These are phyloP conservation scores for Mizuhopecten yessoensis DNA, from an alignment of 1,140 invertebrate species.

Conservation along the genomic window DNA sequence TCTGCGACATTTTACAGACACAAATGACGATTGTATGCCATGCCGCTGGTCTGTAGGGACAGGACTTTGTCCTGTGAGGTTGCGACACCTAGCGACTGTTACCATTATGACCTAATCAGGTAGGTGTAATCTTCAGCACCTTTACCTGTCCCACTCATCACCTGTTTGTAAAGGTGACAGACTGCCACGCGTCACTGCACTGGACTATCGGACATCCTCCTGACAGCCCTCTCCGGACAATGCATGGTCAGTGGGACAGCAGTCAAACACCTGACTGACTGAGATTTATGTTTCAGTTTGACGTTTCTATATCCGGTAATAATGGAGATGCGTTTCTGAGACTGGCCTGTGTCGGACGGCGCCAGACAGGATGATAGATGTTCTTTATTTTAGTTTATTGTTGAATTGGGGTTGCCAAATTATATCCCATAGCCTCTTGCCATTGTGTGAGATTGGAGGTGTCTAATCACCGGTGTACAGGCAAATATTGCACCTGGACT, in stretches of 20 bases:
- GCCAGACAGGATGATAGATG: not conserved
- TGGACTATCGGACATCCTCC: not conserved
- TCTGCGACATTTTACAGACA: not conserved
- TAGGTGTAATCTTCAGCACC: not conserved
- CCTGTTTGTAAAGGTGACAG: constrained; percentile 5
- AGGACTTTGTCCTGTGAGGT: not conserved
- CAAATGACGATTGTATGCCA: not conserved
- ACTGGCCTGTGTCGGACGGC: not conserved
- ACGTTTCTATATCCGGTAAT: constrained; percentile 33
- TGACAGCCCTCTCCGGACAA: not conserved
- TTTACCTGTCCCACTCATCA: constrained; percentile 16
- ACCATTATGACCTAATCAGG: constrained; percentile 37
- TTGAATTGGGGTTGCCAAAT: not conserved
- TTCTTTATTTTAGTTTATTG: not conserved
- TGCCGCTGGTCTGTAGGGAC: not conserved
- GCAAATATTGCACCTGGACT: not conserved
- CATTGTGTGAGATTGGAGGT: not conserved
- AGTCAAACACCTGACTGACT: constrained; percentile 31
- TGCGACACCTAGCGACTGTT: not conserved
- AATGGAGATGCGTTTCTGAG: not conserved
- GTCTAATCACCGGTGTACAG: not conserved
- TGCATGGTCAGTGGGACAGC: constrained; percentile 9
- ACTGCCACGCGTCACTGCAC: constrained; percentile 17
- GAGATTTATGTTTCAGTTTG: not conserved
- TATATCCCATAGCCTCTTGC: not conserved